Base-by-base conservation (phyloP, 2,888 invertebrate species). In the Sesia apiformis region DNA sequence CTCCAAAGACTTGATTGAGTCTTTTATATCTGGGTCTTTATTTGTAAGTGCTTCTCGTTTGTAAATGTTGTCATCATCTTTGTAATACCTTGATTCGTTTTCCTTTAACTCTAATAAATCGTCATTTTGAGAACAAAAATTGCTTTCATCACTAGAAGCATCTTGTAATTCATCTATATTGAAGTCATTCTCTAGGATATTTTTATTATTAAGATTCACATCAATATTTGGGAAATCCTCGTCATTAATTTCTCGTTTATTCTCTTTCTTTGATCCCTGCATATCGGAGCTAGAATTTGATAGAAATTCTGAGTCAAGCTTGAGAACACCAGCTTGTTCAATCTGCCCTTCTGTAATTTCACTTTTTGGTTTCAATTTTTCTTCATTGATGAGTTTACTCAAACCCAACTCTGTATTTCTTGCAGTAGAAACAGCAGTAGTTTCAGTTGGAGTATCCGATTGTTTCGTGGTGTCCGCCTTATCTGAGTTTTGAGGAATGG, bases 1-100 rank as follows among this genome's bases (percentile, higher is more conserved):
- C 59, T 84, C 83, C 55, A 89, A 63, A n/a, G 80, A 81, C 62
- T 78, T 81, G 3, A 84, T 61, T n/a, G 81, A 72, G 55, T 81
- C 76, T 3, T 67, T 57, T 39, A 77, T 60, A 55, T 75, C 75
- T 0, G 64, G 57, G 56, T 74, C 62, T 38, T 70, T 70, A n/a
- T 73, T 66, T 38, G 60, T 60, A 55, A 57, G 59, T 39, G 60
- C 56, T 54, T 83, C 81, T 49, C 85, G 70, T 70, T 85, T 87
- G 52, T 71, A 67, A 3, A 63, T 57, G 60, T 70, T 71, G 42
- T 60, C 59, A 58, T 60, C 63, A 52, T 70, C 71, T 52, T 69
- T 60, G 39, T 64, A 65, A 40, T 65, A 57, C 58, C 69, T 64
- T 51, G 65, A 60, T 57, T 78, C 76, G 40, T 70, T 70, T 52